Evolutionary conservation across 2,797 vertebrate species (phyloP), one percentile per base, ranked within the genome.

Genomic region (Borostomias antarcticus): DNA sequence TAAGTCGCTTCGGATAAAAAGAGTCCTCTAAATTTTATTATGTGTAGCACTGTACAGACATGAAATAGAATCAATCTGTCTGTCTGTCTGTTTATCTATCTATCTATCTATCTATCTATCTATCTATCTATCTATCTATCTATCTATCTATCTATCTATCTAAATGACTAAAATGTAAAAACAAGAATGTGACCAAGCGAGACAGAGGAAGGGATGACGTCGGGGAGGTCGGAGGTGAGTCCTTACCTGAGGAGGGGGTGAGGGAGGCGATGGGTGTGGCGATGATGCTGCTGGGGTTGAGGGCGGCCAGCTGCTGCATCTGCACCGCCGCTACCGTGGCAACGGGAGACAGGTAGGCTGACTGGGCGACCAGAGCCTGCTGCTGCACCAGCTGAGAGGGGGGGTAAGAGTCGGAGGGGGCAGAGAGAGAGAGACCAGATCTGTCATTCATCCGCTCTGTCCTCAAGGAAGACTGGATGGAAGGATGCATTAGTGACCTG

Each of bases 281-380:
- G 2, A 97, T 96, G 90, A 97, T 93, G 88, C 95, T 94, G 74
- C 89, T 95, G 88, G 94, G 94, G 80, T 94, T 96, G 88, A 98
- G 93, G 58, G 95, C 93, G 1, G 95, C 95, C 88, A 97, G 93
- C 85, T 98, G 96, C 85, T 96, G 95, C 95, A 97, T 96, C 89
- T 96, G 95, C 70, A 96, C 94, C 0, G 95, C 95, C 1, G 95
- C 95, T 86, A 97, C 95, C 67, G 95, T 95, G 84, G 95, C 94
- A 88, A 97, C 95, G 62, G 96, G 96, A 88, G 94, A 97, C 88
- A 98, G 93, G 91, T 98, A 97, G 84, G 96, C 94, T 15, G 95
- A 96, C 90, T 97, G 96, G 33, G 96, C 95, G 68, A 97, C 94
- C 88, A 97, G 89, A 63, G 96, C 95, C 92, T 98, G 95, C 89